Evolutionary conservation across 2,888 invertebrate species (phyloP).

Genomic region (Troilus luridus): DNA sequence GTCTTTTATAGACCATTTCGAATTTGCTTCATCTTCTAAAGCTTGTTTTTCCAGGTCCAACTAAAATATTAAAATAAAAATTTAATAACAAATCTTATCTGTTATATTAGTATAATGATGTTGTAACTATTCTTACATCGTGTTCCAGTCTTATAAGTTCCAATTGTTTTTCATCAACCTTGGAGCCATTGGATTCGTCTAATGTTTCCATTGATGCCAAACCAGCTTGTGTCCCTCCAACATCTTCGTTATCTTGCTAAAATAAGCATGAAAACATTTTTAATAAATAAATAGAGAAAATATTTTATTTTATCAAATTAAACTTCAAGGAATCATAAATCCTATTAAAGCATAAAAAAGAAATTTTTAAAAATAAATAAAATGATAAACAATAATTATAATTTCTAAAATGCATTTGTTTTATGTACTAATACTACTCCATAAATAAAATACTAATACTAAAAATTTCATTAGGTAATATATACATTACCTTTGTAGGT

Average conservation of each 20-base stretch:
- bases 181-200: slow-evolving; percentile 75
- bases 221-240: slow-evolving; percentile 72
- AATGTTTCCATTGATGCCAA: slow-evolving; percentile 87
- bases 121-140: slow-evolving; percentile 65
- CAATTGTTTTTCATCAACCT: slow-evolving; percentile 77
- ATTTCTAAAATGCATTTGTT: neutral
- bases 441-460: neutral
- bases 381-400: neutral
- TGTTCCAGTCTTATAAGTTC: slow-evolving; percentile 80
- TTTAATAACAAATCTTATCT: neutral
- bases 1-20: slow-evolving; percentile 61
- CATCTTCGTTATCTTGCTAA: slow-evolving; percentile 59
- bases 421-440: neutral
- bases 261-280: neutral
- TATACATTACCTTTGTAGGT: slow-evolving; percentile 62
- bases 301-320: too few relatives aligned
- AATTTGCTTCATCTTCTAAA: slow-evolving; percentile 62
- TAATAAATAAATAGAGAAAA: neutral
- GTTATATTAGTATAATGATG: neutral
- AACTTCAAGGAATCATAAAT: too few relatives aligned
- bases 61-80: slow-evolving; percentile 51
- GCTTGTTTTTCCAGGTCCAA: slow-evolving; percentile 63
- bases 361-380: neutral
- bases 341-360: too few relatives aligned
- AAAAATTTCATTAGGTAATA: neutral